These are phyloP conservation scores for Chaetorhynchus papuensis DNA, from an alignment of 2,113 vertebrate genomes.

Conservation along the genomic window DNA sequence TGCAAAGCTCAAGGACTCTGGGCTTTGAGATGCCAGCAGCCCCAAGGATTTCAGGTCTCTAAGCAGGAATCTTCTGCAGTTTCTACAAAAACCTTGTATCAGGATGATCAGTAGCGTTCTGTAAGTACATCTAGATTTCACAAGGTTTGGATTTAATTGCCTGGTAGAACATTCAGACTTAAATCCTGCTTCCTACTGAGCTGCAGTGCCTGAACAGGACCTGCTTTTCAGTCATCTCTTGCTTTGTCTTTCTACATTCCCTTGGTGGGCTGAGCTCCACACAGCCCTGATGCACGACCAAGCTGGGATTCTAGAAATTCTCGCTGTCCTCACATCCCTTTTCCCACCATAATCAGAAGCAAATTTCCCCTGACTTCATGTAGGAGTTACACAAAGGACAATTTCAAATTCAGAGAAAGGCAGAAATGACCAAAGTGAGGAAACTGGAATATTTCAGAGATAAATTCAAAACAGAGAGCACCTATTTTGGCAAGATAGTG, in stretches of 20 bases:
- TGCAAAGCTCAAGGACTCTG: not conserved
- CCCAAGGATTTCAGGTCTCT: not conserved
- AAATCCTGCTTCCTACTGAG: not conserved
- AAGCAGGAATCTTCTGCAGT: not conserved
- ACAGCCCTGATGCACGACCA: rapidly evolving
- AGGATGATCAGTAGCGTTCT: not conserved
- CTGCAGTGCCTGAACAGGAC: not conserved
- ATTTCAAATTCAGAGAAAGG: not conserved
- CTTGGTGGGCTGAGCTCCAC: not conserved
- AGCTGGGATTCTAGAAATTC: not conserved
- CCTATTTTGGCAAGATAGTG: not conserved
- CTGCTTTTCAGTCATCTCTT: not conserved
- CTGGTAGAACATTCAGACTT: not conserved
- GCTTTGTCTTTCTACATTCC: not conserved
- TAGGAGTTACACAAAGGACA: not conserved
- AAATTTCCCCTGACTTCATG: not conserved
- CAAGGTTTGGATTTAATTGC: not conserved
- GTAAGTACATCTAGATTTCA: not conserved
- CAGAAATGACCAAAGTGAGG: not conserved
- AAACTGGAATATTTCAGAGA: not conserved
- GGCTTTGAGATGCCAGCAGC: not conserved
- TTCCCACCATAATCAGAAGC: not conserved
- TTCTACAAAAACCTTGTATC: not conserved
- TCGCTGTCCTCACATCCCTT: not conserved
- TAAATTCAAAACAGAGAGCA: not conserved